Conservation (phyloP, 2,113 vertebrate genomes). For the Pristiophorus japonicus region DNA sequence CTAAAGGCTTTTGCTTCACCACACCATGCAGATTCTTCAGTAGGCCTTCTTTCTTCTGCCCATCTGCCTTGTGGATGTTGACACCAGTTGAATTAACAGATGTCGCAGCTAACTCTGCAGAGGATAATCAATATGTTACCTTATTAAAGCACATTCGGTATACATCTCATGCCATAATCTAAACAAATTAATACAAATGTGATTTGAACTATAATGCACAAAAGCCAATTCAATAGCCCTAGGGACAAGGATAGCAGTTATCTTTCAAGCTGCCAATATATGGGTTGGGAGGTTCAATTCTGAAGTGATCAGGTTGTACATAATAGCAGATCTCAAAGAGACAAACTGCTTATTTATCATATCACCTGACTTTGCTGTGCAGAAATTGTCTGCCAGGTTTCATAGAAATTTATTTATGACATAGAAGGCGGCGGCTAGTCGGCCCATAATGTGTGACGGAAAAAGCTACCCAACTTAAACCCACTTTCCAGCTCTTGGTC, state of each 20-base stretch:
- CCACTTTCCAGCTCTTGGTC: too few species aligned
- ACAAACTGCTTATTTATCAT: background rate
- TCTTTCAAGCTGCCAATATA: background rate
- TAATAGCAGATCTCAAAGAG: background rate
- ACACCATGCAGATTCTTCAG: conserved; percentile 70
- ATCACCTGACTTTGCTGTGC: background rate
- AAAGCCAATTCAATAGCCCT: background rate
- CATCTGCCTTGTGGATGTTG: conserved; percentile 42
- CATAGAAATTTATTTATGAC: too few species aligned
- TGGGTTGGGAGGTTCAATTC: background rate
- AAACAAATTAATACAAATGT: background rate
- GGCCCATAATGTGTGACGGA: too few species aligned
- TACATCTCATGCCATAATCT: background rate
- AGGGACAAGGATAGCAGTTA: background rate
- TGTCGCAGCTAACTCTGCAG: conserved; percentile 60
- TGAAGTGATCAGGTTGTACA: background rate
- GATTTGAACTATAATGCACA: background rate
- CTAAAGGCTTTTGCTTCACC: conserved; percentile 75
- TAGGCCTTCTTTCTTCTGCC: conserved; percentile 52
- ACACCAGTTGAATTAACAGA: conserved; percentile 49
- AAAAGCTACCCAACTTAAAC: too few species aligned
- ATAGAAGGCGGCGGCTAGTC: too few species aligned
- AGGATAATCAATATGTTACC: background rate
- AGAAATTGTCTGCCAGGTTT: background rate
- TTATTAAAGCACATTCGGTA: background rate